phyloP scores from a whole-genome alignment of 2,797 vertebrate genomes.

The Tiaroga cobitis region DNA sequence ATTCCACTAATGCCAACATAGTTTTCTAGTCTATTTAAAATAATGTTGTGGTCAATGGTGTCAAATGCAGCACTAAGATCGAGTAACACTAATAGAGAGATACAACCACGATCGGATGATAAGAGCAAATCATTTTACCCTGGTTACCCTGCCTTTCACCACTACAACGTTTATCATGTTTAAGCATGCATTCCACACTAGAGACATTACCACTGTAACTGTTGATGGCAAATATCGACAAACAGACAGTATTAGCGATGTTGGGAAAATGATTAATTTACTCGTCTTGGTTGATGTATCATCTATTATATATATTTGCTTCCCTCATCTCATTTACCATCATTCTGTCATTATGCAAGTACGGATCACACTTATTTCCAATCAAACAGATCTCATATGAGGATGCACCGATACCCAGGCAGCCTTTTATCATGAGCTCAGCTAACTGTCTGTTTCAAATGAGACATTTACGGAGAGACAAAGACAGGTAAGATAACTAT shows the following conservation, averaged over 20 bases:
- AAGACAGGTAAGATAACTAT: constrained; percentile 11
- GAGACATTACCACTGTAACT: background rate
- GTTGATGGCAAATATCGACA: background rate
- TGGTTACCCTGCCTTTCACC: background rate
- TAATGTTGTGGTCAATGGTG: too few species aligned
- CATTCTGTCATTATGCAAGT: background rate
- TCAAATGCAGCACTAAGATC: too few species aligned
- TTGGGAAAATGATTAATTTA: background rate
- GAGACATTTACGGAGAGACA: constrained; percentile 9
- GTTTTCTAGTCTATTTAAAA: too few species aligned
- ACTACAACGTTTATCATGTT: background rate
- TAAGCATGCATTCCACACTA: background rate
- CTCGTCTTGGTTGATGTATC: background rate
- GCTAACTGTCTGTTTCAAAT: background rate
- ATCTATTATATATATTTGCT: background rate
- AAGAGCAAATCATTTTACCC: too few species aligned
- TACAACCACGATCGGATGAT: too few species aligned
- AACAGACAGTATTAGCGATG: background rate
- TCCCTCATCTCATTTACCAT: background rate
- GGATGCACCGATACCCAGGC: background rate
- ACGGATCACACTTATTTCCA: background rate
- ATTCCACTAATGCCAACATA: too few species aligned
- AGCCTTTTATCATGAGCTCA: background rate
- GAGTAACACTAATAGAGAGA: too few species aligned
- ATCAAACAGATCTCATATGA: background rate